Evolutionary conservation across 2,888 invertebrate species (phyloP).

Genomic region (Zelleria hepariella): DNA sequence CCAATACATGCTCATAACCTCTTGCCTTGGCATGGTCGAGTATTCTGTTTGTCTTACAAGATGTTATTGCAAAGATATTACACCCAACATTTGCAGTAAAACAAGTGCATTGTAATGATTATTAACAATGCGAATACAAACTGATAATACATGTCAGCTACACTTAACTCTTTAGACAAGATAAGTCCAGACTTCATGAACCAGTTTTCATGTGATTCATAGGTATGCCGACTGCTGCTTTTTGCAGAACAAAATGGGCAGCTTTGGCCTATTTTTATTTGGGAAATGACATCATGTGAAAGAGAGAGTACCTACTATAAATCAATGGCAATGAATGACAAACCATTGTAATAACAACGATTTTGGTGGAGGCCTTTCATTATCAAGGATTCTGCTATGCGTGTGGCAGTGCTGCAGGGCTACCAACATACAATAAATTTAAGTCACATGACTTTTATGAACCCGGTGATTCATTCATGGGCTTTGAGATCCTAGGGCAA

Average conservation of each 20-base stretch:
- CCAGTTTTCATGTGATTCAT: not conserved
- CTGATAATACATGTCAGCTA: too few relatives aligned
- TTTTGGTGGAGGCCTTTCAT: not conserved
- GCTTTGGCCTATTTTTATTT: not conserved
- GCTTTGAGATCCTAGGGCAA: not conserved
- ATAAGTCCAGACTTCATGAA: too few relatives aligned
- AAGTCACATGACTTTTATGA: conserved; percentile 7
- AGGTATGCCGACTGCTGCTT: not conserved
- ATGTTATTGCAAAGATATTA: not conserved
- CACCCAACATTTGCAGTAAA: too few relatives aligned
- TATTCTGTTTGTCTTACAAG: not conserved
- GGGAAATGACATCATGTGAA: not conserved
- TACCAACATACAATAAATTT: not conserved
- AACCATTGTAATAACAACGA: not conserved
- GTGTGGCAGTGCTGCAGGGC: not conserved
- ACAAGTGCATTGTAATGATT: not conserved
- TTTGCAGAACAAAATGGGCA: not conserved
- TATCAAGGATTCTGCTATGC: not conserved
- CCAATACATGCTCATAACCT: not conserved
- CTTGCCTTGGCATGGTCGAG: not conserved
- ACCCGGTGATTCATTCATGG: conserved; percentile 18
- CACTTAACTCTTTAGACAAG: too few relatives aligned
- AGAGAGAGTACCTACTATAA: not conserved
- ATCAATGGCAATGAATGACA: not conserved
- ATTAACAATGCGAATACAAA: not conserved